Percentiles rank a stretch among this genome's conserved stretches.
Conservation (phyloP, 1,140 invertebrate species). For the Drosophila serrata region DNA sequence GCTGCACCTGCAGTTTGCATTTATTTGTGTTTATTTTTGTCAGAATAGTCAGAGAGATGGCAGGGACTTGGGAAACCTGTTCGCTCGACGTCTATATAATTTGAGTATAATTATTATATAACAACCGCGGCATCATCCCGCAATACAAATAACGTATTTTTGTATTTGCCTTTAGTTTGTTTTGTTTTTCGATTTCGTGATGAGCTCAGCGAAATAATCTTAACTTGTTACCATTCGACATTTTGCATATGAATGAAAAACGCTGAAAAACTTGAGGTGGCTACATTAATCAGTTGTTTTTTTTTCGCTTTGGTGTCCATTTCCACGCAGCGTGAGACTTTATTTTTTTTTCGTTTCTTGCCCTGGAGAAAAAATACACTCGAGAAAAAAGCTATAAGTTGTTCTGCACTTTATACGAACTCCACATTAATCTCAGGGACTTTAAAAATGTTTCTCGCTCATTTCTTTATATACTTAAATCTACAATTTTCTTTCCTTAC, state of each 20-base stretch:
- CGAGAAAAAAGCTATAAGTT: not conserved
- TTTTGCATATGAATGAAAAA: constrained; percentile 81
- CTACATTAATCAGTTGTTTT: constrained; percentile 69
- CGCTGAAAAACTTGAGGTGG: constrained; percentile 54
- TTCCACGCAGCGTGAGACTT: constrained; percentile 63
- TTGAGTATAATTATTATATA: constrained; percentile 62
- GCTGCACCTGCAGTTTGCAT: constrained; percentile 38
- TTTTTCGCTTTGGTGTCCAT: constrained; percentile 33
- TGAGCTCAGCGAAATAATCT: constrained; percentile 72
- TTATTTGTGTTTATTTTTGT: constrained; percentile 47
- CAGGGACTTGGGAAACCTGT: constrained; percentile 43
- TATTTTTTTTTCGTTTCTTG: constrained; percentile 1
- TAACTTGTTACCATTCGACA: constrained; percentile 43
- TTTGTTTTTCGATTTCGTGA: constrained; percentile 51
- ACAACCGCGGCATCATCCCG: constrained; percentile 39
- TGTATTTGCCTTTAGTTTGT: constrained; percentile 6
- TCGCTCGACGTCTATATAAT: constrained; percentile 41
- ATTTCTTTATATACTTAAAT: not conserved
- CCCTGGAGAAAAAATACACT: constrained; percentile 4
- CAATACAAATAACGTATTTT: constrained; percentile 18
- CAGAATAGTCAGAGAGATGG: constrained; percentile 7
- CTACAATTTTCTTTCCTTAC: no score
- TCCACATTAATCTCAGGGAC: not conserved
- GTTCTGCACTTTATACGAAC: not conserved
- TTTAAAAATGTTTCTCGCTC: not conserved